Conservation (phyloP, 2,797 vertebrate genomes). For the Ctenopoma kingsleyae region DNA sequence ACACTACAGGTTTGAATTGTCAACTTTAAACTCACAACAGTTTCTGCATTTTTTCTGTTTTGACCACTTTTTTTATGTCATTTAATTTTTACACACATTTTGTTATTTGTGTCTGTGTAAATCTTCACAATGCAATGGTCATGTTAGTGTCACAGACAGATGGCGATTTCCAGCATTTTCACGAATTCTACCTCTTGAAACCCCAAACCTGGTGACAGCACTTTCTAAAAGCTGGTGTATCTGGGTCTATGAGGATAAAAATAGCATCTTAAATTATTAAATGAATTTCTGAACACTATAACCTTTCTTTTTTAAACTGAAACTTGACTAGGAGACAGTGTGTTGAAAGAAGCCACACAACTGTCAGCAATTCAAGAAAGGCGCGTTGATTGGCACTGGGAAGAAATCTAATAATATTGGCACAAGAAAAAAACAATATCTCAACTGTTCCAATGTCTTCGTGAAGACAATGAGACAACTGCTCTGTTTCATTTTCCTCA, state of each 20-base stretch:
- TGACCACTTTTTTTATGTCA: neutral
- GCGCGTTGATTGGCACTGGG: conserved; percentile 40
- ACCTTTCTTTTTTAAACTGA: conserved; percentile 44
- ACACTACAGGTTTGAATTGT: neutral
- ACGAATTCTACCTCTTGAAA: conserved; percentile 21
- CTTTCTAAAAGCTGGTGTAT: conserved; percentile 41
- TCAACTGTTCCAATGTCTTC: conserved; percentile 22
- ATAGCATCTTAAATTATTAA: conserved; percentile 48
- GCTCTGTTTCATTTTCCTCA: conserved; percentile 38
- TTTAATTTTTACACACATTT: neutral
- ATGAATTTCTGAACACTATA: conserved; percentile 33
- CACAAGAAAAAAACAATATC: conserved; percentile 19
- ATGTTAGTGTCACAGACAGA: neutral
- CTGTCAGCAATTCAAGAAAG: conserved; percentile 33
- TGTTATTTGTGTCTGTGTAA: neutral
- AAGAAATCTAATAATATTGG: conserved; percentile 19
- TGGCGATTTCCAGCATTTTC: conserved; percentile 1
- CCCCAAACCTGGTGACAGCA: conserved; percentile 30
- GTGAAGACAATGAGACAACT: conserved; percentile 59
- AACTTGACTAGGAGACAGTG: conserved; percentile 21
- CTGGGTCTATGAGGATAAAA: conserved; percentile 50
- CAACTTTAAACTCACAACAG: neutral
- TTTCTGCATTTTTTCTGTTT: neutral
- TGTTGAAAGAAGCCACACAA: conserved; percentile 26
- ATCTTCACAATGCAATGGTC: neutral